phyloP scores from a whole-genome alignment of 2,888 invertebrate genomes.

The Leucophenga maculata region DNA sequence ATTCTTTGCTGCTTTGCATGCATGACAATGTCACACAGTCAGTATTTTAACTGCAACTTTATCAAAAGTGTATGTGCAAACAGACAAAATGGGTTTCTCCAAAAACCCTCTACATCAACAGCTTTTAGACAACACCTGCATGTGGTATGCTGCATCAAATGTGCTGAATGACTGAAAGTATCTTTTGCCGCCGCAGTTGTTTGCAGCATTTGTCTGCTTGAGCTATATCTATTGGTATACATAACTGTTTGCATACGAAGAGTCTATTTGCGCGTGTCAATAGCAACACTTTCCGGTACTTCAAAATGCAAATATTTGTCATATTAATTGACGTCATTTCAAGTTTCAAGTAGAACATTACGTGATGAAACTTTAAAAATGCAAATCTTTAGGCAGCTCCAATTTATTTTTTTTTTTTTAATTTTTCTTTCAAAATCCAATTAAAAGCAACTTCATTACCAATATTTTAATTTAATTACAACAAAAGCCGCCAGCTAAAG shows the following conservation, averaged over 20 bases:
- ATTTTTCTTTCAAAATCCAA: background rate
- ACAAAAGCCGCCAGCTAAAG: background rate
- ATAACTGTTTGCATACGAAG: slow-evolving; percentile 3
- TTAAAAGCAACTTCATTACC: slow-evolving; percentile 10
- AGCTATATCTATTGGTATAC: too few relatives aligned
- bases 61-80: slow-evolving; percentile 23
- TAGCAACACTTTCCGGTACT: slow-evolving; percentile 13
- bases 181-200: background rate
- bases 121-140: background rate
- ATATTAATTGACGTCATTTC: slow-evolving; percentile 16
- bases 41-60: slow-evolving; percentile 12
- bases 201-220: background rate
- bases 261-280: slow-evolving; percentile 21
- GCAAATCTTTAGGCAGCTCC: too few relatives aligned
- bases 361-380: too few relatives aligned
- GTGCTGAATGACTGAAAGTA: background rate
- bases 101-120: background rate
- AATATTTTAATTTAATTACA: slow-evolving; percentile 21
- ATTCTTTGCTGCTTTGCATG: background rate
- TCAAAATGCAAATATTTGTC: slow-evolving; percentile 10
- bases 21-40: background rate
- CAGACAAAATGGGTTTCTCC: background rate
- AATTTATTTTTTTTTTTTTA: too few relatives aligned
- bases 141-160: background rate
- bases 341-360: background rate